Evolutionary conservation across 2,113 vertebrate species (phyloP), one percentile per base, ranked within the genome.

Genomic region (Clarias macrocephalus): DNA sequence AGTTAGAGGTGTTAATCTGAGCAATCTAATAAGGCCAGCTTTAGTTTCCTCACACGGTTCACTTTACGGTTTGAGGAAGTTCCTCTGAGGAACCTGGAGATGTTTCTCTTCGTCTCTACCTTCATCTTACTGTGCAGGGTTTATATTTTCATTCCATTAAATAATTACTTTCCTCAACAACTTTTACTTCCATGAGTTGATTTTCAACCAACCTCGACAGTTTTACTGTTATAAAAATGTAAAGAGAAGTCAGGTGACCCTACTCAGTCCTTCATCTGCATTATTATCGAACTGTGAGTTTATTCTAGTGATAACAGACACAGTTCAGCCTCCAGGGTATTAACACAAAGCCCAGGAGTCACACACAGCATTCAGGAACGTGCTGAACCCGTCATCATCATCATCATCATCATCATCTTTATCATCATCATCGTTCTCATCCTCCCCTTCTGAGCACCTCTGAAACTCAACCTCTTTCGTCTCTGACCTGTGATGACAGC

Each of bases 401-500:
- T 80, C 57, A 80, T 30, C 76, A 79, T 30, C 79, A 82, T 52
- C 80, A 65, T 52, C 60, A 60, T 33, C 77, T 57, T 21, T 28
- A 62, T 42, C 57, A 62, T 42, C 30, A 25, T 19, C 54, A 57
- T 57, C 80, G 33, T 37, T 33, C n/a, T 25, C 59, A 25, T 23
- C 57, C 11, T 59, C 77, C 54, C 21, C 19, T 60, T 72, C 82
- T 1, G 19, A 37, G 57, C 19, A 13, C 88, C 90, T 95, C 94
- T 95, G 95, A 95, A 95, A 95, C 93, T 90, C 91, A 93, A 91
- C 77, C 92, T 89, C 54, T 86, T 82, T 88, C 62, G 85, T 81
- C 19, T 90, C 91, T 91, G 92, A 92, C 91, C 92, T 92, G 60
- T 86, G 83, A 88, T 92, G 90, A 91, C 91, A 94, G 92, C 93